Percentiles rank a stretch among this genome's conserved stretches.
Conservation (phyloP, 2,888 invertebrate genomes). For the Choreutis nemorana region DNA sequence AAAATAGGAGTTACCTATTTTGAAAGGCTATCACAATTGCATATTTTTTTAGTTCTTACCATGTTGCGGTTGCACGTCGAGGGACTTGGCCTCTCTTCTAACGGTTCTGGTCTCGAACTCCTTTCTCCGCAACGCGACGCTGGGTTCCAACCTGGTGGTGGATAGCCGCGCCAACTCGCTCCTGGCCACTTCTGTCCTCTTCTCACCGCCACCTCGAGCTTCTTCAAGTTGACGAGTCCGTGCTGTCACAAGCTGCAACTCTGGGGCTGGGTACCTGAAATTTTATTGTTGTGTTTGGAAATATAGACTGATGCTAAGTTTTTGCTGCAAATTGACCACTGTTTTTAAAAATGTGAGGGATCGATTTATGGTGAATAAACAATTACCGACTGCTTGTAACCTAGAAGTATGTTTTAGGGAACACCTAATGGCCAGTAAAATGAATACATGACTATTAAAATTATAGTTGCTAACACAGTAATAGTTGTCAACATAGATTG, state of each 20-base stretch:
- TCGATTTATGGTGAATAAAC: background rate
- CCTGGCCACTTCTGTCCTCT: conserved; percentile 72
- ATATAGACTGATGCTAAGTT: no score
- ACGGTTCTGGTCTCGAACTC: conserved; percentile 73
- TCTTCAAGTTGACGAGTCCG: conserved; percentile 78
- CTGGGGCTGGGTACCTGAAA: conserved; percentile 48
- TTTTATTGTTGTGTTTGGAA: no score
- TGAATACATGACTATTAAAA: no score
- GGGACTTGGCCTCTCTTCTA: conserved; percentile 48
- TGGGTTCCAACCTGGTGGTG: conserved; percentile 74
- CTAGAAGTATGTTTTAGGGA: no score
- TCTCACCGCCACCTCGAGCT: conserved; percentile 68
- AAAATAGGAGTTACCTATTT: no score
- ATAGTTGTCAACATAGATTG: no score
- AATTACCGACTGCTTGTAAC: background rate
- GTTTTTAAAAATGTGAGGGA: no score
- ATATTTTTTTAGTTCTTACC: no score
- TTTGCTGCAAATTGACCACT: no score
- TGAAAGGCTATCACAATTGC: no score
- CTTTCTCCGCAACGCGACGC: conserved; percentile 75
- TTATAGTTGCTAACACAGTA: no score
- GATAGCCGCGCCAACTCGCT: conserved; percentile 74
- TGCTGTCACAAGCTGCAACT: conserved; percentile 75
- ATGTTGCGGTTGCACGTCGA: conserved; percentile 54
- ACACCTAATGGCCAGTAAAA: no score